phyloP scores from a whole-genome alignment of 1,140 invertebrate species.

The Bombus confusus region DNA sequence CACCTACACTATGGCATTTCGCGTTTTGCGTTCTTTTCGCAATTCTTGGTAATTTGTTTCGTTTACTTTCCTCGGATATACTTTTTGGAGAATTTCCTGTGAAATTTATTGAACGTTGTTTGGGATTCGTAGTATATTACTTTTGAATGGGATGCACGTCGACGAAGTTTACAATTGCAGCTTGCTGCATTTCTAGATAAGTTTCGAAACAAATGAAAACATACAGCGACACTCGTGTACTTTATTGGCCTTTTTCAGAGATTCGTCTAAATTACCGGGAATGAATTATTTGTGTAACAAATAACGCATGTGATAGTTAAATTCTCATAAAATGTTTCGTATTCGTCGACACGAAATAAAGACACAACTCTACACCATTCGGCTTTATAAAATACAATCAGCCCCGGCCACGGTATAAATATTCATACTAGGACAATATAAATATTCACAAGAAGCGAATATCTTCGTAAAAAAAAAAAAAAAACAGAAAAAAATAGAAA shows the following conservation, averaged over 20 bases:
- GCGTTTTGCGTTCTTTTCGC: too few relatives aligned
- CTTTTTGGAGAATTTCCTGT: background rate
- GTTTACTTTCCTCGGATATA: background rate
- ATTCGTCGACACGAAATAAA: background rate
- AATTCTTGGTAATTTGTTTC: background rate
- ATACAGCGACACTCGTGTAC: background rate
- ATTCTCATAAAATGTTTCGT: background rate
- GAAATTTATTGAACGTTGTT: background rate
- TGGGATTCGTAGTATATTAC: background rate
- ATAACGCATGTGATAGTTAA: background rate
- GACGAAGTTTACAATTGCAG: background rate
- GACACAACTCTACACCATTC: background rate
- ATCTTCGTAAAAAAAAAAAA: background rate
- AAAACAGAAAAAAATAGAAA: background rate
- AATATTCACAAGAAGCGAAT: constrained; percentile 2
- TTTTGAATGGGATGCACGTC: background rate
- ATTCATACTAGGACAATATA: background rate
- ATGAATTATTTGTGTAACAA: background rate
- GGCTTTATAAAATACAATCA: background rate
- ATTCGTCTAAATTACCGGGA: background rate
- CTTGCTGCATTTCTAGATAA: background rate
- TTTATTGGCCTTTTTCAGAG: background rate
- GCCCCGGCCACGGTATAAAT: background rate
- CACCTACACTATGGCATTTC: too few relatives aligned
- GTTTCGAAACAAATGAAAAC: background rate